Base-by-base conservation (phyloP, 2,797 vertebrate species). In the Leptoclinus maculatus region DNA sequence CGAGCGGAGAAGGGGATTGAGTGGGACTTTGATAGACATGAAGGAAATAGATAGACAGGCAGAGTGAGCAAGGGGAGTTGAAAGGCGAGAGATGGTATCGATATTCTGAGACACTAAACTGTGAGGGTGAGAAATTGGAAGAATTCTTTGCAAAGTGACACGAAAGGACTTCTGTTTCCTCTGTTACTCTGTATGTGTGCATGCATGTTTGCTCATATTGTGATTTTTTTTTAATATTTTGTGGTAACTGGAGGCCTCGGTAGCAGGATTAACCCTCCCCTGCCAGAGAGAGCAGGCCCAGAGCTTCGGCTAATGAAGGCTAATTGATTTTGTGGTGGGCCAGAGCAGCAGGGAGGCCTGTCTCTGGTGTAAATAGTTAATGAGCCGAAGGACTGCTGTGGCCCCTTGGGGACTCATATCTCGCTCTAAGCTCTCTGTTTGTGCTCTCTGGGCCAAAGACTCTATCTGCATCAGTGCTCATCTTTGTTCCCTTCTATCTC, bases 291-390 rank as follows among this genome's bases (percentile, higher is more conserved):
- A 86, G 87, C 70, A 83, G 83, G 83, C 84, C 89, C 89, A 91
- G 94, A 94, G 94, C 90, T 87, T 80, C 88, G 94, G 94, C 93
- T 97, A 97, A 98, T 97, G 97, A 98, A 94, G 94, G 95, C 96
- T 97, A 97, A 98, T 98, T 98, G 97, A 99, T 99, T 98, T 97
- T 96, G 94, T 95, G 95, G 96, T 96, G 95, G 95, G 95, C 96
- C 96, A 93, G 92, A 96, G 95, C 94, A 88, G 85, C 95, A 94
- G 21, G 94, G 96, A 96, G 95, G 96, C 95, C 94, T 95, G 93
- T 97, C 96, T 97, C 96, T 95, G 93, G 93, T 96, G 96, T 97
- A 97, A 98, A 99, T 98, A 98, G 95, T 99, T 98, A 97, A 99
- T 99, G 97, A 99, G 96, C 95, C 96, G 94, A 95, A 95, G 95